A percentile compares a stretch with the other conserved stretches of the same genome.
Evolutionary conservation across 2,113 vertebrate genomes (phyloP).

Genomic region (Hydrolagus affinis): DNA sequence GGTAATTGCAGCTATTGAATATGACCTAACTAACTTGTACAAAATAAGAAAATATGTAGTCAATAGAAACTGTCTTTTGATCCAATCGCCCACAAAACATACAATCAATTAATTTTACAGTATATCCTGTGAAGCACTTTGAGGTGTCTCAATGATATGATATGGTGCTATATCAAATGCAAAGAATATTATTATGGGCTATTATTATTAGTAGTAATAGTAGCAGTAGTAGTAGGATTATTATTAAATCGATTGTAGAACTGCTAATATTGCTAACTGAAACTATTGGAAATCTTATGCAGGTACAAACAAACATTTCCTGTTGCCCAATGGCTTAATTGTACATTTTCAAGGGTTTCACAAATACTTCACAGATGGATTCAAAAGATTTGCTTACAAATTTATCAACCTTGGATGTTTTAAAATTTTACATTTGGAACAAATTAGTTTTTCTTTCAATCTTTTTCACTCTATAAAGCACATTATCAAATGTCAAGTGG

Average conservation of each 20-base stretch:
- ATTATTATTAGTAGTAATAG: no score
- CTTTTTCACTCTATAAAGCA: background rate
- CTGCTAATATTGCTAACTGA: background rate
- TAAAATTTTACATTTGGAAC: constrained; percentile 24
- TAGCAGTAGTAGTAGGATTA: no score
- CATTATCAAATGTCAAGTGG: background rate
- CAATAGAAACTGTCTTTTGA: background rate
- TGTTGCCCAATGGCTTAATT: constrained; percentile 15
- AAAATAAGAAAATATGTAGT: background rate
- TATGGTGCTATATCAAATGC: no score
- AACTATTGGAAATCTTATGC: background rate
- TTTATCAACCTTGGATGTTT: constrained; percentile 21
- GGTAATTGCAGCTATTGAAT: background rate
- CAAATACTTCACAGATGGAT: constrained; percentile 30
- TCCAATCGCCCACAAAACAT: background rate
- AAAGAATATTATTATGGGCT: no score
- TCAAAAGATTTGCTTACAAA: constrained; percentile 17
- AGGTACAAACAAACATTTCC: background rate
- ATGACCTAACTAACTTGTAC: background rate
- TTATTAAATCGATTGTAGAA: background rate
- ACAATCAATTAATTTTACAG: no score
- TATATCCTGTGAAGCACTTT: no score
- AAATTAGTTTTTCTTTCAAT: background rate
- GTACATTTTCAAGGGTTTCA: constrained; percentile 26
- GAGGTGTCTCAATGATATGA: no score